Percentiles rank a stretch among this genome's conserved stretches.
phyloP scores from a whole-genome alignment of 2,888 invertebrate species.

The Himalopsyche tibetana region DNA sequence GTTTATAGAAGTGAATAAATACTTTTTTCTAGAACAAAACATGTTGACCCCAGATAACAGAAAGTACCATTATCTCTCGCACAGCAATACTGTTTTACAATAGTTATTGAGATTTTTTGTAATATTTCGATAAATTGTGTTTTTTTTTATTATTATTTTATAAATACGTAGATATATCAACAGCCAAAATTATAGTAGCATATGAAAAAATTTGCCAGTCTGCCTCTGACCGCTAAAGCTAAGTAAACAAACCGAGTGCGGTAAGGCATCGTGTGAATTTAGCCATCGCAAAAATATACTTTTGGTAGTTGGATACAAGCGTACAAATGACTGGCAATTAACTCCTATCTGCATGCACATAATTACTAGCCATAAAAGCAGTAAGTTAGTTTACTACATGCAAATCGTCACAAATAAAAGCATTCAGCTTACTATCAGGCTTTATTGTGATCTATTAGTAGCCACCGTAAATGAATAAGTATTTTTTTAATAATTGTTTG shows the following conservation, averaged over 20 bases:
- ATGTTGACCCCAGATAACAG: no score
- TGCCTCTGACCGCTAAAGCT: neutral
- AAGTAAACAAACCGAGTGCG: neutral
- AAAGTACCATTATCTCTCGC: no score
- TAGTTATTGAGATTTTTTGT: no score
- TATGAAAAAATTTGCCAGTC: neutral
- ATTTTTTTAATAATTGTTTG: neutral
- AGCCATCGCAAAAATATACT: neutral
- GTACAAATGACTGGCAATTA: conserved; percentile 53
- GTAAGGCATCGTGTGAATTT: neutral
- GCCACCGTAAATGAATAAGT: neutral
- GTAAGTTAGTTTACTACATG: conserved; percentile 31
- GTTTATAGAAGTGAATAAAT: no score
- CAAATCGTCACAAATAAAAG: conserved; percentile 43
- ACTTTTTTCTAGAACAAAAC: no score
- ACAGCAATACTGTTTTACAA: no score
- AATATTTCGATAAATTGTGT: no score
- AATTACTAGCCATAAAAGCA: conserved; percentile 46
- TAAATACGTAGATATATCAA: no score
- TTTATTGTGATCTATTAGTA: conserved; percentile 42
- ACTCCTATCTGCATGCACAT: conserved; percentile 44
- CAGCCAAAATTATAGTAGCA: no score
- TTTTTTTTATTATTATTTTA: no score
- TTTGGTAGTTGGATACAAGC: conserved; percentile 12
- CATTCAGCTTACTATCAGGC: conserved; percentile 27